Percentiles rank a stretch among this genome's conserved stretches.
These are phyloP conservation scores for Drosophila anceps DNA, from an alignment of 2,888 invertebrate genomes.

Conservation along the genomic window DNA sequence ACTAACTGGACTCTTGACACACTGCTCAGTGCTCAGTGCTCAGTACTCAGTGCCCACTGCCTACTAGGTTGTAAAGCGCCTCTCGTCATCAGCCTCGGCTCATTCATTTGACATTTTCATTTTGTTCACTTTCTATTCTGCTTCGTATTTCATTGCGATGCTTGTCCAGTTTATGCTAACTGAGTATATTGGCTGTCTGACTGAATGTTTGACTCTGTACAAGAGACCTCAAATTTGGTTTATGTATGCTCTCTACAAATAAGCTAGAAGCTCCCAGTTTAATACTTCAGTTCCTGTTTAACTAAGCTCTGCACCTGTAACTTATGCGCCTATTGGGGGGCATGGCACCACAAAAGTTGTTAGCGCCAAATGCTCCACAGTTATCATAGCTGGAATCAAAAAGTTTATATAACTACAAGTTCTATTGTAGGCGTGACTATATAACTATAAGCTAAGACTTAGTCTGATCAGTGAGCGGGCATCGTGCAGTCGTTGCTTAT, in stretches of 20 bases:
- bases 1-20: conserved; percentile 49
- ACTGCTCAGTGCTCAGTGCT: conserved; percentile 3
- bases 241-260: no score
- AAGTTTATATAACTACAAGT: neutral
- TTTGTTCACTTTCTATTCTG: conserved; percentile 14
- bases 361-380: no score
- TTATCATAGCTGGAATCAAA: neutral
- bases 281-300: no score
- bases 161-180: neutral
- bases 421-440: neutral
- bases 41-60: neutral
- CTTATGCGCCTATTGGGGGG: no score
- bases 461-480: neutral
- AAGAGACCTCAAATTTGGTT: no score
- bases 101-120: conserved; percentile 71
- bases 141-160: neutral
- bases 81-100: conserved; percentile 20
- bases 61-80: neutral
- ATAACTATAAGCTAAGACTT: no score
- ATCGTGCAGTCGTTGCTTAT: conserved; percentile 3
- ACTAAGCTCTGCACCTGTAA: no score
- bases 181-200: neutral
- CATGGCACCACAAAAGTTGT: no score
- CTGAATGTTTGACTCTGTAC: neutral
- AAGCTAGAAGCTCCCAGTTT: no score